These are phyloP conservation scores for Zalophus californianus DNA, from an alignment of 2,797 vertebrate species.

Conservation along the genomic window DNA sequence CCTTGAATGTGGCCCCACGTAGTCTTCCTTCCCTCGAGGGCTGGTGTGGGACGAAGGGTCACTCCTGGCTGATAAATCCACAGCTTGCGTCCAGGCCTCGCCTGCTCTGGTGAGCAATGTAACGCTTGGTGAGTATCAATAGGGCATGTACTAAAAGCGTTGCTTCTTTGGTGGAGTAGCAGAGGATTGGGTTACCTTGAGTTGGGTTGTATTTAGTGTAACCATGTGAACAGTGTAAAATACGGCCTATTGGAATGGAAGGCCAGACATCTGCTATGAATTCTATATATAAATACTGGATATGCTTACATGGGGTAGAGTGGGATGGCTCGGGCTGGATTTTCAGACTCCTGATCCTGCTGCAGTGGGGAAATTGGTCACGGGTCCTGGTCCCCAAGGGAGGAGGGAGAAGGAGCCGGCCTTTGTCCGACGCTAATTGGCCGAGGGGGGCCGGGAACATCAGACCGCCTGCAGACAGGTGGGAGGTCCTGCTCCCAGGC, in stretches of 20 bases:
- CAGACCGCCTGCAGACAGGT: background rate
- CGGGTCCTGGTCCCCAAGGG: background rate
- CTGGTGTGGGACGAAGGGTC: background rate
- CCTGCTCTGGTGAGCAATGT: background rate
- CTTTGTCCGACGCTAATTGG: background rate
- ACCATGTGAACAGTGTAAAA: conserved; percentile 73
- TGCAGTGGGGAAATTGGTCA: background rate
- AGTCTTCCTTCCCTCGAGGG: accelerated
- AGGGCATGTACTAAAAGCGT: background rate
- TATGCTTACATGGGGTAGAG: conserved; percentile 66
- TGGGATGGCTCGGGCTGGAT: background rate
- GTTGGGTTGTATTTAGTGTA: conserved; percentile 51
- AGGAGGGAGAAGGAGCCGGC: background rate
- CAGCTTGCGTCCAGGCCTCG: background rate
- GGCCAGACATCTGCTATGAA: conserved; percentile 55
- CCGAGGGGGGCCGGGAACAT: background rate
- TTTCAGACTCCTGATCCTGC: background rate
- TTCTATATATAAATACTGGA: conserved; percentile 64
- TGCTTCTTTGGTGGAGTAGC: conserved; percentile 30
- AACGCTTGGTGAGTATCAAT: conserved; percentile 2
- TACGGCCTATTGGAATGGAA: conserved; percentile 53
- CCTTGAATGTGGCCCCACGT: accelerated
- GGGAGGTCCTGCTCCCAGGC: background rate
- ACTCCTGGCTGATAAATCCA: accelerated
- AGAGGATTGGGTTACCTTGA: conserved; percentile 64